Evolutionary conservation across 2,113 vertebrate species (phyloP).

Genomic region (Montifringilla adamsi): DNA sequence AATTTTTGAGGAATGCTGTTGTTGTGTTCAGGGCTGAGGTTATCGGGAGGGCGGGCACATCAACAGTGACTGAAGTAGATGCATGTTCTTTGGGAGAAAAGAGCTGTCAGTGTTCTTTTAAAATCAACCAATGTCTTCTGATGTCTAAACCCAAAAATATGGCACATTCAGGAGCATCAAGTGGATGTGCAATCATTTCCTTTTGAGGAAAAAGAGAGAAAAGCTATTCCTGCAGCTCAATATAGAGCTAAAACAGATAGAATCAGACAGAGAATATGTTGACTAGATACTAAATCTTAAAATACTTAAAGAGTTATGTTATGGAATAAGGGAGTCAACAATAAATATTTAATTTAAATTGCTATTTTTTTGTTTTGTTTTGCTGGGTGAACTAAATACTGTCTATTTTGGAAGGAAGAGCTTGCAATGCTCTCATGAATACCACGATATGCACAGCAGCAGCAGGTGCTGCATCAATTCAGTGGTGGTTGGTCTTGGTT

Average conservation of each 20-base stretch:
- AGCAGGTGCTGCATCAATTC: rapidly evolving
- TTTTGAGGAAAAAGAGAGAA: not conserved
- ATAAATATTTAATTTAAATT: not conserved
- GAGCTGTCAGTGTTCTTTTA: not conserved
- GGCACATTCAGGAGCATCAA: not conserved
- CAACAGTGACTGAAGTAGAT: not conserved
- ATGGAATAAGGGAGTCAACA: not conserved
- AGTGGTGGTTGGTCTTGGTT: rapidly evolving
- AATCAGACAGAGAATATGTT: not conserved
- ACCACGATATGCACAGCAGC: rapidly evolving
- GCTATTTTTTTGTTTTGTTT: not conserved
- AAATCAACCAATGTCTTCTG: not conserved
- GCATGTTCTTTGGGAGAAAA: not conserved
- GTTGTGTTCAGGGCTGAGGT: not conserved
- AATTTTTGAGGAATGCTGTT: not conserved
- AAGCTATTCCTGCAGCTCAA: not conserved
- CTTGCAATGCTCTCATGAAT: not conserved
- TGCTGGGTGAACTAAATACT: not conserved
- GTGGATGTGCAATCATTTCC: not conserved
- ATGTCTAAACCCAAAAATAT: not conserved
- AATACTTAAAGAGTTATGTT: not conserved
- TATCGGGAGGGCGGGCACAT: rapidly evolving
- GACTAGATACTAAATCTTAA: not conserved
- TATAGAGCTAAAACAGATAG: not conserved
- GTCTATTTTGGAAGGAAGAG: not conserved